phyloP scores from a whole-genome alignment of 2,888 invertebrate genomes.

The Troglohyphantes excavatus region DNA sequence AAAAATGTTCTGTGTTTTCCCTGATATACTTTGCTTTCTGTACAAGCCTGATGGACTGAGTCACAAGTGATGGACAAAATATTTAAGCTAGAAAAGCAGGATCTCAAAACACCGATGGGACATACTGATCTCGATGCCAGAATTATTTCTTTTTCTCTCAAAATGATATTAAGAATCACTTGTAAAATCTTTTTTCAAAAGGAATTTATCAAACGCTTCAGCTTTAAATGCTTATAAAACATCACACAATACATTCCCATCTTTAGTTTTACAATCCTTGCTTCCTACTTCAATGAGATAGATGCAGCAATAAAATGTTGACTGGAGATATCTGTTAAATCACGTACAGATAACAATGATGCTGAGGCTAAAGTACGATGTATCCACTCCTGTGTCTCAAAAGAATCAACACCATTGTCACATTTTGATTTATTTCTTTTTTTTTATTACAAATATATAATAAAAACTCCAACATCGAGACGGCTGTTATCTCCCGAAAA shows the following conservation, averaged over 20 bases:
- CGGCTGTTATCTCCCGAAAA: conserved; percentile 37
- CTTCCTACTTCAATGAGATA: conserved; percentile 30
- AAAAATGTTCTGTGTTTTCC: conserved; percentile 44
- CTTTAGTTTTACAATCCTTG: conserved; percentile 5
- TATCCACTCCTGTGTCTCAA: conserved; percentile 39
- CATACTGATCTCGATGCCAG: background rate
- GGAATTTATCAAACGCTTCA: background rate
- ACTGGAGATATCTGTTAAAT: conserved; percentile 31
- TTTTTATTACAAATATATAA: conserved; percentile 74
- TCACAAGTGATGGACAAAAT: conserved; percentile 45
- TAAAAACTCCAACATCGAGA: conserved; percentile 72
- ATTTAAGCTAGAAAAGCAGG: conserved; percentile 62
- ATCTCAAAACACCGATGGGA: conserved; percentile 39
- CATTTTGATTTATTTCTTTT: conserved; percentile 51
- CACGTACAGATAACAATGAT: conserved; percentile 27
- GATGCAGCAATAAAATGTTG: conserved; percentile 9
- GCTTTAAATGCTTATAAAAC: conserved; percentile 1
- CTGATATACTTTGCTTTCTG: conserved; percentile 58
- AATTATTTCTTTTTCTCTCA: background rate
- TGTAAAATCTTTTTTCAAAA: conserved; percentile 5
- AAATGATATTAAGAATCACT: conserved; percentile 8
- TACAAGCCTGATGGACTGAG: conserved; percentile 56
- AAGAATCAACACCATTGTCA: conserved; percentile 62
- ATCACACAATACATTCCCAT: conserved; percentile 5
- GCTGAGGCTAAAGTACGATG: conserved; percentile 27